Base-by-base conservation (phyloP, 2,113 vertebrate species). In the Empidonax traillii region DNA sequence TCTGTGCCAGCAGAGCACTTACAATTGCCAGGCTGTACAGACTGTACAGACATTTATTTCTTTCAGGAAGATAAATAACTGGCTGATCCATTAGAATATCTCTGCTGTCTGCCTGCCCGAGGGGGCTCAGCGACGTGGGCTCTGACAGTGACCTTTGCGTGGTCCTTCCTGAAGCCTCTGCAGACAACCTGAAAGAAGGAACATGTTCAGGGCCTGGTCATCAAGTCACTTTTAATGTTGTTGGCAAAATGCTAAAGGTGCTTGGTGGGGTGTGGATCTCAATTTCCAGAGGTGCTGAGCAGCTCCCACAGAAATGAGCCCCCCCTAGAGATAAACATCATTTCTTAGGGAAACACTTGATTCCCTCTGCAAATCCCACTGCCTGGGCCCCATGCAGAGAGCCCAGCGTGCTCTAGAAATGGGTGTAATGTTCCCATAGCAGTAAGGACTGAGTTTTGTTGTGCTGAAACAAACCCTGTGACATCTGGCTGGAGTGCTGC, bases 1-100 rank as follows among this genome's bases (percentile, higher is more conserved):
- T 7, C 73, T 46, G 75, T 89, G 94, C 95, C 91, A 94, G 87
- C 95, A 93, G 73, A 58, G 62, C 90, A 80, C 91, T 96, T 62
- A 68, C 25, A 62, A 3, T 72, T 22, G 58, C 81, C 69, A 89
- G 91, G 71, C 81, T 61, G 82, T 80, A 94, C 90, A 76, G 85
- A 1, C 68, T 91, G 79, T 85, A 59, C 92, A 78, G 90, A 82
- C 76, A 46, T 91, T 90, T 39, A 39, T 85, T 90, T 56, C 74
- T 90, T 67, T 59, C 83, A 72, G 79, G 63, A 61, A 81, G 92
- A 83, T 93, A 94, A 96, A 76, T 66, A 92, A 66, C 56, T 77
- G 58, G 46, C 71, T 65, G 85, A 82, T 66, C 84, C 74, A 59
- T 74, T 56, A 37, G 84, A 63, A 55, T 82, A 69, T 61, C 5